Conservation (phyloP, 2,797 vertebrate species). For the Margarornis squamiger region DNA sequence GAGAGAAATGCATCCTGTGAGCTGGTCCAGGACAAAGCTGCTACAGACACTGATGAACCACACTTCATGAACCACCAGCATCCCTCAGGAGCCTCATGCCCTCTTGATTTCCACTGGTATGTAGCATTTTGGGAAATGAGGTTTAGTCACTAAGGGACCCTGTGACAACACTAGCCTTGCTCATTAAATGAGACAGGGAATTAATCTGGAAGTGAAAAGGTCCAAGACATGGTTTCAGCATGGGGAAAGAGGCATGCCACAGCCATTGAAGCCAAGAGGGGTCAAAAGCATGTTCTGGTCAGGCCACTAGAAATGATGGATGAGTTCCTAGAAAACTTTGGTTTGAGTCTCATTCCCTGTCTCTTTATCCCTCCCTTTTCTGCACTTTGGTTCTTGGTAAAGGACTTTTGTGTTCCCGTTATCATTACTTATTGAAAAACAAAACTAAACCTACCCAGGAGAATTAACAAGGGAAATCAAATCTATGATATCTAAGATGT, state of each 20-base stretch:
- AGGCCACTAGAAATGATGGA: not conserved
- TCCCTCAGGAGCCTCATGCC: not conserved
- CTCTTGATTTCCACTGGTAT: not conserved
- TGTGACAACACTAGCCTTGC: not conserved
- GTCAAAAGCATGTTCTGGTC: not conserved
- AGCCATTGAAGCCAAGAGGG: not conserved
- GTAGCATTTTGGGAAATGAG: not conserved
- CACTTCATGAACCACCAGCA: not conserved
- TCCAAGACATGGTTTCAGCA: not conserved
- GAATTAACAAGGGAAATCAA: not conserved
- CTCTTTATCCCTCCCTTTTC: not conserved
- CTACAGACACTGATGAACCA: not conserved
- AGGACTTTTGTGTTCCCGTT: not conserved
- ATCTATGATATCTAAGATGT: not conserved
- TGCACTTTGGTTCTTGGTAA: not conserved
- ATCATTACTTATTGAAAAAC: not conserved
- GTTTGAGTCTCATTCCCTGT: not conserved
- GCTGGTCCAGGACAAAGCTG: not conserved
- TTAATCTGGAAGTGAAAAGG: not conserved
- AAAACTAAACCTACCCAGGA: not conserved
- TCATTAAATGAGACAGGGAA: not conserved
- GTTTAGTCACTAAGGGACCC: not conserved
- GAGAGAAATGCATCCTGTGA: not conserved
- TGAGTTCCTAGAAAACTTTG: not conserved
- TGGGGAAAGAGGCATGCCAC: not conserved